Evolutionary conservation across 2,888 invertebrate genomes (phyloP).

Genomic region (Erpobdella octoculata): DNA sequence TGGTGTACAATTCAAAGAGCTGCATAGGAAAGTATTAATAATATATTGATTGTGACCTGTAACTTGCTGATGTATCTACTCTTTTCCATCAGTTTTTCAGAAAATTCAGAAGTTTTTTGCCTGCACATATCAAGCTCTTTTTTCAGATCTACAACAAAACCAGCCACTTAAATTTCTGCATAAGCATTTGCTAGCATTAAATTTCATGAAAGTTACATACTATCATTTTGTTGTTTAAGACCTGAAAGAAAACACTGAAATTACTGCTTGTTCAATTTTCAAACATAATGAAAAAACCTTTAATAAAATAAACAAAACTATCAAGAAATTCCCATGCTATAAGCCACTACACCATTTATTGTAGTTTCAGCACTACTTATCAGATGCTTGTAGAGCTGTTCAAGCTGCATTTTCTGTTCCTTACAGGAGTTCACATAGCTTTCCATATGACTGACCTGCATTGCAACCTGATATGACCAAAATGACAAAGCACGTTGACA

Average conservation of each 20-base stretch:
- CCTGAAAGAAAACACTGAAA: neutral
- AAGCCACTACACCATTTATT: too few relatives aligned
- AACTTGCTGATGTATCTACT: conserved; percentile 11
- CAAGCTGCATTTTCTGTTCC: conserved; percentile 9
- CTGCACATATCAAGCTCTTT: conserved; percentile 3
- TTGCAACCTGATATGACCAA: conserved; percentile 1
- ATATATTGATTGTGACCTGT: neutral
- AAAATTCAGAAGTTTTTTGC: neutral
- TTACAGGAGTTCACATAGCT: neutral
- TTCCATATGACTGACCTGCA: neutral
- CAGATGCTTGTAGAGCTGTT: conserved; percentile 9
- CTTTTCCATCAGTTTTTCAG: conserved; percentile 12
- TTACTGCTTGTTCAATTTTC: neutral
- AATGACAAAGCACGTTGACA: conserved; percentile 5
- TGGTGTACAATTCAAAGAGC: too few relatives aligned
- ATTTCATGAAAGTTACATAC: neutral
- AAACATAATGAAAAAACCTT: neutral
- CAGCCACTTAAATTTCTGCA: neutral
- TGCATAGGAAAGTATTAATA: too few relatives aligned
- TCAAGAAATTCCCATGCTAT: neutral
- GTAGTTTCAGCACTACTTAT: conserved; percentile 6
- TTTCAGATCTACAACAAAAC: neutral
- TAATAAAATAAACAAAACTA: neutral
- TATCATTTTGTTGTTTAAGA: conserved; percentile 7
- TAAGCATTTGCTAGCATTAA: too few relatives aligned